Percentiles rank a stretch among this genome's conserved stretches.
These are phyloP conservation scores for Centropristis striata DNA, from an alignment of 2,113 vertebrate species.

Conservation along the genomic window DNA sequence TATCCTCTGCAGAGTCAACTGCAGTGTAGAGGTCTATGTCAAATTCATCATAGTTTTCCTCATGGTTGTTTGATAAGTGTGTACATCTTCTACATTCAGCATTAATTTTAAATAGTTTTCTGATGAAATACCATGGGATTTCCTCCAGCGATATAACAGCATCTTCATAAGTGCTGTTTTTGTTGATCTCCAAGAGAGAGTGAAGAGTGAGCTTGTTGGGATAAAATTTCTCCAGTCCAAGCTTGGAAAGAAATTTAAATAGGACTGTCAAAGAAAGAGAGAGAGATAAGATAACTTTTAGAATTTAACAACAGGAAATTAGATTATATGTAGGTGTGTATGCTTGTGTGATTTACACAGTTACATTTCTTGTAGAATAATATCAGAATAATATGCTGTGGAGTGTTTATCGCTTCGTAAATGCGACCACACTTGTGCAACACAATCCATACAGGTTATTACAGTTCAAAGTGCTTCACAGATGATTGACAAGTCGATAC, in stretches of 20 bases:
- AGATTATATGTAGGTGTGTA: too few species aligned
- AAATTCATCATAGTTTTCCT: neutral
- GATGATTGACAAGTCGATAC: too few species aligned
- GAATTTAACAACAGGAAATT: too few species aligned
- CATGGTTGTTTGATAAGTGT: neutral
- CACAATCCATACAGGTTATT: too few species aligned
- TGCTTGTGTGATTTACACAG: too few species aligned
- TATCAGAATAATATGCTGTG: too few species aligned
- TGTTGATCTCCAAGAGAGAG: conserved; percentile 64
- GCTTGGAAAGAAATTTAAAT: neutral
- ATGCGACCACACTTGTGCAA: too few species aligned
- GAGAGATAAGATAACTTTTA: neutral
- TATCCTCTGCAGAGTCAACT: conserved; percentile 5
- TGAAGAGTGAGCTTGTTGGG: conserved; percentile 67
- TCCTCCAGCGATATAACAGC: neutral
- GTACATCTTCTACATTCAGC: conserved; percentile 44
- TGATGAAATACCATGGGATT: conserved; percentile 60
- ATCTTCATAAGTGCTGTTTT: conserved; percentile 18
- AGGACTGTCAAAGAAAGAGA: conserved; percentile 8
- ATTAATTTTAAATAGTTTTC: conserved; percentile 62
- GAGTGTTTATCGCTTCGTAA: too few species aligned
- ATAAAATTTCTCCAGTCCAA: conserved; percentile 51
- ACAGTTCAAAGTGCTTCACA: too few species aligned
- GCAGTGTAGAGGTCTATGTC: neutral
- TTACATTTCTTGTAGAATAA: too few species aligned